These are phyloP conservation scores for Plotosus lineatus DNA, from an alignment of 2,113 vertebrate species.

Conservation along the genomic window DNA sequence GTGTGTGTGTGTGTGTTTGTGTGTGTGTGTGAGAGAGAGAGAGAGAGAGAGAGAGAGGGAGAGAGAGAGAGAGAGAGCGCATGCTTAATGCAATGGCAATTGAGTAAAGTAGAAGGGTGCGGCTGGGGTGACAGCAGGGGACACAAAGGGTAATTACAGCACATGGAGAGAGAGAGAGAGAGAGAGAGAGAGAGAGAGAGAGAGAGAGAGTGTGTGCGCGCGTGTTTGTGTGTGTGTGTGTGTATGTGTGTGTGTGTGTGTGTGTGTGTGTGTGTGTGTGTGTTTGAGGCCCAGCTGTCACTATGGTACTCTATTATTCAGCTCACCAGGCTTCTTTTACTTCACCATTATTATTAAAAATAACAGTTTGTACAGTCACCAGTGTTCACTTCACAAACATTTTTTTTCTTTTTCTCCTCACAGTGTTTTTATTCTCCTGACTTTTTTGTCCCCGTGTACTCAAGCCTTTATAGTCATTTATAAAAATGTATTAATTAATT, in stretches of 20 bases:
- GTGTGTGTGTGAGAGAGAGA: constrained; percentile 9
- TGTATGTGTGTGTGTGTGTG: constrained; percentile 53
- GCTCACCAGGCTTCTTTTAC: constrained; percentile 28
- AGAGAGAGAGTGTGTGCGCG: constrained; percentile 47
- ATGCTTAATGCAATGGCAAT: constrained; percentile 40
- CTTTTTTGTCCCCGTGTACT: no score
- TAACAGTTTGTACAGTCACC: constrained; percentile 17
- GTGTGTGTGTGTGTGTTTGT: background rate
- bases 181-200: no score
- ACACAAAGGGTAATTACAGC: constrained; percentile 65
- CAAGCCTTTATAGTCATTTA: no score
- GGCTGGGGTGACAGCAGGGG: constrained; percentile 36
- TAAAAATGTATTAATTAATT: no score
- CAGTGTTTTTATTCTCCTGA: background rate
- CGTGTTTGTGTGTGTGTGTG: constrained; percentile 56
- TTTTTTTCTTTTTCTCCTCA: background rate
- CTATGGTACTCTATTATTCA: constrained; percentile 24
- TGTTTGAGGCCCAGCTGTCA: constrained; percentile 44
- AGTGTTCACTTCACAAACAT: background rate
- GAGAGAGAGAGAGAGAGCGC: constrained; percentile 46
- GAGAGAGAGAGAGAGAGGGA: constrained; percentile 50
- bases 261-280: constrained; percentile 45
- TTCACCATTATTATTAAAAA: constrained; percentile 16
- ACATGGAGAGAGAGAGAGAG: no score
- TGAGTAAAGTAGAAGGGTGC: constrained; percentile 48